These are phyloP conservation scores for Xiphophorus couchianus DNA, from an alignment of 2,113 vertebrate species.

Conservation along the genomic window DNA sequence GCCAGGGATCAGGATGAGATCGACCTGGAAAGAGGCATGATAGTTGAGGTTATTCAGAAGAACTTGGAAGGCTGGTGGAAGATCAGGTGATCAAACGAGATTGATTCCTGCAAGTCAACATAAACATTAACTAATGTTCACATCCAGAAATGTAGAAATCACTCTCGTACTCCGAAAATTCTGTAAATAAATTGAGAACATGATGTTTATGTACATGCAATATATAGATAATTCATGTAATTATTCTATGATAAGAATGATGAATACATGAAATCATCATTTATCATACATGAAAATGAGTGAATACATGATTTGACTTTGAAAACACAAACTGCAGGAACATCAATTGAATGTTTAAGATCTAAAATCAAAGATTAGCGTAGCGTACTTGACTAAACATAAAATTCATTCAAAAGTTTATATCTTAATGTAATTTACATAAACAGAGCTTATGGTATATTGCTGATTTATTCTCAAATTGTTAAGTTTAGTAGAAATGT, in stretches of 20 bases:
- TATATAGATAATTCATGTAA: not conserved
- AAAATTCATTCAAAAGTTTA: not conserved
- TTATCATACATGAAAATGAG: not conserved
- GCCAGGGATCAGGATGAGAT: slow-evolving; percentile 96
- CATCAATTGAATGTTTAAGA: not conserved
- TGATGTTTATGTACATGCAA: not conserved
- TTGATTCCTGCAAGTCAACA: no score
- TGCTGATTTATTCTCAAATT: not conserved
- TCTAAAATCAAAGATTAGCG: not conserved
- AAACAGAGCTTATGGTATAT: not conserved
- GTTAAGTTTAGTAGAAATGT: not conserved
- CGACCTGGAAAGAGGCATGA: slow-evolving; percentile 90
- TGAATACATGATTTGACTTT: not conserved
- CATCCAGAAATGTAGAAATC: no score
- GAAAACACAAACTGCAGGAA: not conserved
- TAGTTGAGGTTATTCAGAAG: slow-evolving; percentile 96
- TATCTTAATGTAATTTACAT: not conserved
- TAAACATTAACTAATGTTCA: no score
- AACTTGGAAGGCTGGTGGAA: slow-evolving; percentile 99
- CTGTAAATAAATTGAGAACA: no score
- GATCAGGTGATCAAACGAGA: slow-evolving; percentile 84
- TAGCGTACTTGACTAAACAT: not conserved
- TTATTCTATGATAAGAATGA: not conserved
- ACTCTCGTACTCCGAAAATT: no score
- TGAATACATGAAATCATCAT: not conserved